Percentiles rank a stretch among this genome's conserved stretches.
Conservation (phyloP, 2,888 invertebrate species). For the Latrodectus hesperus region DNA sequence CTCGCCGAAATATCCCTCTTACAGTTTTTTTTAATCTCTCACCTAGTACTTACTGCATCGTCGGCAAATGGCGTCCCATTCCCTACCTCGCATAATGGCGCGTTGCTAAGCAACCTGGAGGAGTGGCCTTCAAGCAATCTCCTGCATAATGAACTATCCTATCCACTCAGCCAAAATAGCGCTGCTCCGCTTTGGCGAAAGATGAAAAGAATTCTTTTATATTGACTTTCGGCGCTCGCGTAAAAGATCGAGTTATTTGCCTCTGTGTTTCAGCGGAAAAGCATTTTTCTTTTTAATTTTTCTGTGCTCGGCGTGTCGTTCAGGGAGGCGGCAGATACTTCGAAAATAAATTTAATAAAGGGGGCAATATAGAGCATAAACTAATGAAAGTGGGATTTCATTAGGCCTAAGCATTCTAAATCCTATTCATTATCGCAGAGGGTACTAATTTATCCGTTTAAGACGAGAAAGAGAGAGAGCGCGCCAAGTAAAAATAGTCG, state of each 20-base stretch:
- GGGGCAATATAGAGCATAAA: conserved; percentile 43
- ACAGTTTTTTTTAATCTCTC: conserved; percentile 31
- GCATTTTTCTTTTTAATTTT: not conserved
- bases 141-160: conserved; percentile 66
- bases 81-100: conserved; percentile 55
- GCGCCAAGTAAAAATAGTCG: not conserved
- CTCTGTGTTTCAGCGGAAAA: not conserved
- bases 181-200: conserved; percentile 5
- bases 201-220: conserved; percentile 38
- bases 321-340: conserved; percentile 13
- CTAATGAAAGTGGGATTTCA: conserved; percentile 63
- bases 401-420: conserved; percentile 55
- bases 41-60: conserved; percentile 14
- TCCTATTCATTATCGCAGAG: conserved; percentile 47
- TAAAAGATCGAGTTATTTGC: conserved; percentile 37
- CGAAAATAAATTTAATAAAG: conserved; percentile 63
- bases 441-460: conserved; percentile 39
- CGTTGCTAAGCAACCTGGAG: conserved; percentile 63
- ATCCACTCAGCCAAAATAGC: conserved; percentile 59
- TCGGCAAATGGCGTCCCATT: conserved; percentile 57
- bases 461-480: not conserved
- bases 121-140: conserved; percentile 68
- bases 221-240: conserved; percentile 27
- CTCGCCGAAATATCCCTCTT: conserved; percentile 39
- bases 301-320: conserved; percentile 1